phyloP scores from a whole-genome alignment of 2,888 invertebrate genomes.

The Pecten maximus region DNA sequence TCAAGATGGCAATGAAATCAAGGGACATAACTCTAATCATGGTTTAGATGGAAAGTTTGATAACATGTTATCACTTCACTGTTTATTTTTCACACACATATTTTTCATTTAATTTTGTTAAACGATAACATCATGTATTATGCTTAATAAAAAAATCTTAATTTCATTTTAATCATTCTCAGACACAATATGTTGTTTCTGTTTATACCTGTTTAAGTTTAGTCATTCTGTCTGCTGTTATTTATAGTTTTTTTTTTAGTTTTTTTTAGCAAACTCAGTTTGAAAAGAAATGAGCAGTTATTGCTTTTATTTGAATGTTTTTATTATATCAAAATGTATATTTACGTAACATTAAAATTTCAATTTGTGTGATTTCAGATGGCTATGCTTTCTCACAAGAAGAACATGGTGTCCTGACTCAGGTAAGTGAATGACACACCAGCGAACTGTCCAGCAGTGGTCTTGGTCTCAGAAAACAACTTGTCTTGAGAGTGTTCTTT shows the following conservation, averaged over 20 bases:
- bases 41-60: background rate
- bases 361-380: conserved; percentile 86
- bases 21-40: conserved; percentile 9
- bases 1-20: background rate
- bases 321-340: too few relatives aligned
- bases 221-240: background rate
- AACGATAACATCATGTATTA: background rate
- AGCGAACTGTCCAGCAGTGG: too few relatives aligned
- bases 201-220: background rate
- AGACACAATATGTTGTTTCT: background rate
- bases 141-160: background rate
- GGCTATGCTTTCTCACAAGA: conserved; percentile 99
- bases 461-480: too few relatives aligned
- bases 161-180: background rate
- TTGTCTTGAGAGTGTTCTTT: too few relatives aligned
- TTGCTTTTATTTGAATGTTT: background rate
- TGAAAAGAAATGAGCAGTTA: background rate
- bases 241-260: background rate
- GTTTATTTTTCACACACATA: background rate
- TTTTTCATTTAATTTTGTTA: background rate
- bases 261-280: background rate
- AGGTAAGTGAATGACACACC: conserved; percentile 66
- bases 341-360: background rate
- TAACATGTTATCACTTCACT: background rate
- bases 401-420: conserved; percentile 94